Evolutionary conservation across 2,113 vertebrate genomes (phyloP).

Genomic region (Triplophysa tibetana): DNA sequence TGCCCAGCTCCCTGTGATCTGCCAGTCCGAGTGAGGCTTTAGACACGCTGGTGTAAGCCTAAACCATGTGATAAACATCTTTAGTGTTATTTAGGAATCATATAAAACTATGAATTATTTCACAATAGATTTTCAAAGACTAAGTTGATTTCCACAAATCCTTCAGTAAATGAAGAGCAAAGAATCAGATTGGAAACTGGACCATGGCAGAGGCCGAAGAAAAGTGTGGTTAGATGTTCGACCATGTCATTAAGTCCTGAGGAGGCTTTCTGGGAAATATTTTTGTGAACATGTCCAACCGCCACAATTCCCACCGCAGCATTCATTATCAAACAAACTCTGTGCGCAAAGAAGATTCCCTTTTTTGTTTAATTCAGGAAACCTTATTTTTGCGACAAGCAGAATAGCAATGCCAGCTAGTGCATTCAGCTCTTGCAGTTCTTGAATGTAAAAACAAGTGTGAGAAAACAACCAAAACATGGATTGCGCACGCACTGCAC

Average conservation of each 20-base stretch:
- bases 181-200: slow-evolving; percentile 43
- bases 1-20: slow-evolving; percentile 97
- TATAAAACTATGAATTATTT: slow-evolving; percentile 5
- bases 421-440: neutral
- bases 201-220: slow-evolving; percentile 10
- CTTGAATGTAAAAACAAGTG: slow-evolving; percentile 12
- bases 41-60: slow-evolving; percentile 98
- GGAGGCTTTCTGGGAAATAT: slow-evolving; percentile 56
- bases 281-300: slow-evolving; percentile 52
- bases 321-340: slow-evolving; percentile 33
- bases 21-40: slow-evolving; percentile 93
- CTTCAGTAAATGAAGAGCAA: slow-evolving; percentile 28
- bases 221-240: slow-evolving; percentile 50
- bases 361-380: slow-evolving; percentile 6
- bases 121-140: neutral
- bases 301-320: slow-evolving; percentile 37
- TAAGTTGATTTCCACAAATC: slow-evolving; percentile 26
- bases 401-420: slow-evolving; percentile 23
- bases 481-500: slow-evolving; percentile 8
- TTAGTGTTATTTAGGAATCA: neutral
- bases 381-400: neutral
- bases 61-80: neutral
- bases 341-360: slow-evolving; percentile 36
- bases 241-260: slow-evolving; percentile 54
- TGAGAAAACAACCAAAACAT: slow-evolving; percentile 24